phyloP scores from a whole-genome alignment of 2,113 vertebrate genomes.

The Periophthalmus modestus region DNA sequence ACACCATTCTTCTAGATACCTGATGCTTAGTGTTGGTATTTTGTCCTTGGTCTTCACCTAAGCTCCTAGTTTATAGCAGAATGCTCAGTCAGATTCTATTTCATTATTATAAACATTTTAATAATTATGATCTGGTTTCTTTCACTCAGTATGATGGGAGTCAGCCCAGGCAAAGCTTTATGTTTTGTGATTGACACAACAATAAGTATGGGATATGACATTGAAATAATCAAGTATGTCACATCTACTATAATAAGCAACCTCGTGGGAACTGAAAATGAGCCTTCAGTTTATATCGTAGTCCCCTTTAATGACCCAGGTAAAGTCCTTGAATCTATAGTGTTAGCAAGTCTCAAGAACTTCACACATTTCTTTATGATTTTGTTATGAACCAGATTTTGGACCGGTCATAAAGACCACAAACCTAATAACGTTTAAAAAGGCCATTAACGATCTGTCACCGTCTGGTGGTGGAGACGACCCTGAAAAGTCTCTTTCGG shows the following conservation, averaged over 20 bases:
- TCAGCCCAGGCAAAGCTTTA: neutral
- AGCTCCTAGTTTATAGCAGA: neutral
- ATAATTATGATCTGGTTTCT: neutral
- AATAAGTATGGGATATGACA: conserved; percentile 1
- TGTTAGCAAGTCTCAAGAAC: neutral
- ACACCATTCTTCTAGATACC: too few relatives aligned
- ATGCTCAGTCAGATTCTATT: neutral
- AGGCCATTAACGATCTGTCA: neutral
- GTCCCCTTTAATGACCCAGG: conserved; percentile 10
- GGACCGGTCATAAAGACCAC: conserved; percentile 1
- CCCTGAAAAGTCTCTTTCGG: conserved; percentile 8
- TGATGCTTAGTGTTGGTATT: too few relatives aligned
- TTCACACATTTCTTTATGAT: neutral
- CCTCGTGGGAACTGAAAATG: neutral
- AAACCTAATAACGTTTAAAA: neutral
- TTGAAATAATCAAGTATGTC: neutral
- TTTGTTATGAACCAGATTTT: conserved; percentile 1
- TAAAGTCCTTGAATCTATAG: neutral
- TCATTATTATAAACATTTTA: too few relatives aligned
- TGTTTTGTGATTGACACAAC: conserved; percentile 8
- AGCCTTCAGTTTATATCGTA: conserved; percentile 11
- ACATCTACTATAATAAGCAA: neutral
- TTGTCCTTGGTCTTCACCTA: too few relatives aligned
- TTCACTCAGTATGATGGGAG: conserved; percentile 3
- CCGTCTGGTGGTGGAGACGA: neutral